A percentile compares a stretch with the other conserved stretches of the same genome.
These are phyloP conservation scores for Teinopalpus imperialis DNA, from an alignment of 2,888 invertebrate genomes.

Conservation along the genomic window DNA sequence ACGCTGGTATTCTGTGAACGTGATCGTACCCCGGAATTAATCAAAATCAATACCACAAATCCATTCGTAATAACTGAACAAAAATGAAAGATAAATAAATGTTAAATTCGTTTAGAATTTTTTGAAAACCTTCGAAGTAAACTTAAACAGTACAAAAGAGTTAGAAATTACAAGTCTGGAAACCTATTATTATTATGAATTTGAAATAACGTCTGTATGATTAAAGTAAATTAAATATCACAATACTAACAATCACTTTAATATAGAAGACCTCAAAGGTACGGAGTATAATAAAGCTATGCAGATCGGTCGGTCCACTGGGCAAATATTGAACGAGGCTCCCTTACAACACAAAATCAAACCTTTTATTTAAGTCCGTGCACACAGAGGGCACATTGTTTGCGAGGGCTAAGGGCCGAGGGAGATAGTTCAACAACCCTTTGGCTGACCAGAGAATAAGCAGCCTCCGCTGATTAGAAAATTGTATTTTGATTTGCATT, in stretches of 20 bases:
- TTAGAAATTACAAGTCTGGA: too few species aligned
- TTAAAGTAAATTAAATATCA: slow-evolving; percentile 2
- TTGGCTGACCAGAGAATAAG: slow-evolving; percentile 69
- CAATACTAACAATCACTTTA: slow-evolving; percentile 3
- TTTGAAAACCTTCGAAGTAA: too few species aligned
- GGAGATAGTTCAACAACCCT: slow-evolving; percentile 79
- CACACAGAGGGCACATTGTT: slow-evolving; percentile 68
- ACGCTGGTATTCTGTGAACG: too few species aligned
- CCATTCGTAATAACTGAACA: too few species aligned
- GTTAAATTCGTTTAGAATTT: too few species aligned
- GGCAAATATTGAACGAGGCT: slow-evolving; percentile 71
- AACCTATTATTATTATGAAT: too few species aligned
- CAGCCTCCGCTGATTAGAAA: slow-evolving; percentile 54
- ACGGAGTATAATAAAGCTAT: slow-evolving; percentile 62
- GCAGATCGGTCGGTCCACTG: slow-evolving; percentile 65
- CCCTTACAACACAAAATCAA: slow-evolving; percentile 81
- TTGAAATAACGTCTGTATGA: too few species aligned
- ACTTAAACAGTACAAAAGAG: too few species aligned
- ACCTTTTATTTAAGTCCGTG: slow-evolving; percentile 79
- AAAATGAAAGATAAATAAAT: too few species aligned
- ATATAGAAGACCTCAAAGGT: slow-evolving; percentile 36
- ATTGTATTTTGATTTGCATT: slow-evolving; percentile 46
- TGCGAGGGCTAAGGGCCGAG: slow-evolving; percentile 49
- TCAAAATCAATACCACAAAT: too few species aligned
- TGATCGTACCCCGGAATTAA: too few species aligned